Conservation (phyloP, 1,140 invertebrate species). For the Brachionus sp. region DNA sequence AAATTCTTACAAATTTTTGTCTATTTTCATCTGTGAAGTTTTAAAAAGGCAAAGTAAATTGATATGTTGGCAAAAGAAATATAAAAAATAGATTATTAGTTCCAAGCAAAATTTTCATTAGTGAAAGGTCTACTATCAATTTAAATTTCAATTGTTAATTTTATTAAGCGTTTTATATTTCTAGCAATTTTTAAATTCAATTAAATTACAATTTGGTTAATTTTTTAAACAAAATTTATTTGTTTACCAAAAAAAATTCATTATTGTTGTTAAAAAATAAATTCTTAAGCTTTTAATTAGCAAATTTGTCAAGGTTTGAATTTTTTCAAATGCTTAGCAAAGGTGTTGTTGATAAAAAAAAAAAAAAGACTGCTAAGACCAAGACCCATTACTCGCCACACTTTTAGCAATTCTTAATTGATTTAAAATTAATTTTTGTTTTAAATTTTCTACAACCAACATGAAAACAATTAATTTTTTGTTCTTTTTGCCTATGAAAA, state of each 20-base stretch:
- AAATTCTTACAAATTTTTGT: neutral
- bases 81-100: neutral
- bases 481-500: neutral
- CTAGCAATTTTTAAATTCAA: neutral
- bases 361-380: neutral
- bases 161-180: constrained; percentile 5
- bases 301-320: constrained; percentile 32
- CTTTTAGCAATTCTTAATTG: neutral
- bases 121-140: neutral
- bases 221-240: constrained; percentile 15
- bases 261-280: neutral
- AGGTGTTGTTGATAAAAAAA: constrained; percentile 15
- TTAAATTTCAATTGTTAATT: neutral
- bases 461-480: constrained; percentile 14
- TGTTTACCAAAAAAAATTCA: constrained; percentile 34
- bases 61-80: neutral
- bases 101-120: neutral
- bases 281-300: constrained; percentile 23
- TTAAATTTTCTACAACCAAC: neutral
- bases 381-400: neutral
- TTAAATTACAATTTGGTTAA: neutral
- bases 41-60: neutral
- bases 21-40: neutral
- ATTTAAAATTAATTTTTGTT: constrained; percentile 35
- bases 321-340: neutral